Evolutionary conservation across 1,140 invertebrate species (phyloP).

Genomic region (Lucilia cuprina): DNA sequence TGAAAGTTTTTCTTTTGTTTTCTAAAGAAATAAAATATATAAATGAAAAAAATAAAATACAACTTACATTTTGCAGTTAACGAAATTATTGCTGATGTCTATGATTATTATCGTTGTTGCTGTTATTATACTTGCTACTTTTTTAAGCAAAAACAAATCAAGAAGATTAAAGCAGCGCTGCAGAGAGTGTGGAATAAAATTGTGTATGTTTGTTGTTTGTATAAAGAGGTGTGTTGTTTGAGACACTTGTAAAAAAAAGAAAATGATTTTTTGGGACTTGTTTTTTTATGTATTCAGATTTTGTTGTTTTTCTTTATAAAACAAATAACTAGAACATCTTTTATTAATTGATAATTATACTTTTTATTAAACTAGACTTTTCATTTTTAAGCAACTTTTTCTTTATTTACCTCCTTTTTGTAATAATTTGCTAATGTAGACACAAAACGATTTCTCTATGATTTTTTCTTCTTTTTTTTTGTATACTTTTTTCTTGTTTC

Average conservation of each 20-base stretch:
- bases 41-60: not conserved
- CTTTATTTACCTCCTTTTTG: not conserved
- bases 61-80: not conserved
- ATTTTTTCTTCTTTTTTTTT: not conserved
- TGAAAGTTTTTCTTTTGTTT: conserved; percentile 8
- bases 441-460: conserved; percentile 9
- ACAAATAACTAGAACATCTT: not conserved
- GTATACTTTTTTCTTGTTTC: not conserved
- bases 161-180: not conserved
- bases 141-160: not conserved
- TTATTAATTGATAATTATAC: not conserved
- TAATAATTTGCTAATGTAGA: not conserved
- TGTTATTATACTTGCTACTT: not conserved
- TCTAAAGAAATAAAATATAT: not conserved
- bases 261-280: not conserved
- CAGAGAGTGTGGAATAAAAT: not conserved
- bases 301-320: not conserved
- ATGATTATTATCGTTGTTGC: not conserved
- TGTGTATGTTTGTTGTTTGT: not conserved
- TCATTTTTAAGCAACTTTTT: not conserved
- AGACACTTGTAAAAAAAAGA: conserved; percentile 11
- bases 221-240: conserved; percentile 8
- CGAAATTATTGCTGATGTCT: not conserved
- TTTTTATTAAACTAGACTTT: not conserved
- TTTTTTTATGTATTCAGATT: not conserved